Base-by-base conservation (phyloP, 37 sponge, comb jelly and placozoan genomes). In the Beroe ovata region DNA sequence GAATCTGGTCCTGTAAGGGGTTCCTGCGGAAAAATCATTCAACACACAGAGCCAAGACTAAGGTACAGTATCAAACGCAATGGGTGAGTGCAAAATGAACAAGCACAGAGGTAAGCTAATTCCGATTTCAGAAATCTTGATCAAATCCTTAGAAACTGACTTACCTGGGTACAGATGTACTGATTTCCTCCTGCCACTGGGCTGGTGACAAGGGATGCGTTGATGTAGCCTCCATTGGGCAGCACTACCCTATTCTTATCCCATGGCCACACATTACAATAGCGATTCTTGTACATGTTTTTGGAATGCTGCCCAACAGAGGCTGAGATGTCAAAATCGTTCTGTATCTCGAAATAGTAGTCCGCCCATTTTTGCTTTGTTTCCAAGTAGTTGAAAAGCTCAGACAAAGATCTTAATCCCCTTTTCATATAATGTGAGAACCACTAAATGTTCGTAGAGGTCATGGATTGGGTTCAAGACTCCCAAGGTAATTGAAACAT, bases 201-300 rank as follows among this genome's bases (percentile, higher is more conserved):
- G 1, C 28, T 21, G 20, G 19, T 19, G 25, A 77, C 38, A 40
- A 42, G 84, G 21, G 84, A 77, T 23, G 84, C 84, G 54, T 77
- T 77, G 23, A 77, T 77, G 22, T 77, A 77, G 41, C 38, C 54
- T 29, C 41, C 47, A 37, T 40, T 23, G 28, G 63, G 28, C 25
- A 77, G 1, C 47, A 4, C 28, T 8, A 77, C 47, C 25, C 42
- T 11, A 40, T 28, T 77, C 1, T 77, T 4, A 26, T 77, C 41
- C 42, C 54, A 77, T 19, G 84, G 84, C 84, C 84, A 77, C 47
- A 77, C 54, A 77, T 77, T 77, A 36, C 84, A 77, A 25, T 77
- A 77, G 1, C 84, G n/a, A 54, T 77, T 77, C 21, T 77, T 77
- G 84, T 33, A 29, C 84, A 42, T 42, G 84, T 77, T 77, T 41